phyloP scores from a whole-genome alignment of 2,113 vertebrate genomes.

The Menidia beryllina region DNA sequence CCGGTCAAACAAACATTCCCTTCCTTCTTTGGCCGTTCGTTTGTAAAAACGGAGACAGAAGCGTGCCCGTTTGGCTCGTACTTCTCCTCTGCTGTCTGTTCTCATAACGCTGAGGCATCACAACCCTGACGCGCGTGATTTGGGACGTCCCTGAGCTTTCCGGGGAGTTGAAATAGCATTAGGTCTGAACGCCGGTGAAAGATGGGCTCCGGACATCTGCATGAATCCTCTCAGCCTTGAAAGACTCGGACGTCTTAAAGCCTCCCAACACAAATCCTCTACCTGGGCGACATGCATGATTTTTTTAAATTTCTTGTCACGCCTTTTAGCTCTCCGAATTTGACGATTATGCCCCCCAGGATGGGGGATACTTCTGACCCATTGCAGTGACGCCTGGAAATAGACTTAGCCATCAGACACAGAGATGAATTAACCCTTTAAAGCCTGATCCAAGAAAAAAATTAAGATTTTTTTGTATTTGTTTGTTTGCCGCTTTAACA shows the following conservation, averaged over 20 bases:
- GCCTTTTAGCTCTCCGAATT: too few relatives aligned
- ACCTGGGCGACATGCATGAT: neutral
- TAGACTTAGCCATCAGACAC: too few relatives aligned
- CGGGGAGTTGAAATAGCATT: constrained; percentile 38
- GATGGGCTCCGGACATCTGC: constrained; percentile 29
- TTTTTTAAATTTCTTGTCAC: too few relatives aligned
- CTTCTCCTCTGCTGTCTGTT: constrained; percentile 50
- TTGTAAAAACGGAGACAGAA: neutral
- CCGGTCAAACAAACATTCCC: neutral
- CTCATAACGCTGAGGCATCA: constrained; percentile 36
- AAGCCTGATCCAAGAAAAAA: too few relatives aligned
- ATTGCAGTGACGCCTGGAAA: too few relatives aligned
- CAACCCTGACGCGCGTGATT: constrained; percentile 38
- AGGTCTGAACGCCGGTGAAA: constrained; percentile 20
- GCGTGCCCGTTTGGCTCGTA: too few relatives aligned
- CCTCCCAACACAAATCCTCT: constrained; percentile 2
- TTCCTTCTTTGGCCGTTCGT: neutral
- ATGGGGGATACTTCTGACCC: too few relatives aligned
- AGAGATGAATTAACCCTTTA: too few relatives aligned
- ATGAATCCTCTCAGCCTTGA: constrained; percentile 15
- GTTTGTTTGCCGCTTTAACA: too few relatives aligned
- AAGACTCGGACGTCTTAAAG: neutral
- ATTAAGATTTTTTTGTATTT: too few relatives aligned
- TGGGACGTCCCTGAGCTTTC: constrained; percentile 43
- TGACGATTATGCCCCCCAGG: too few relatives aligned